Base-by-base conservation (phyloP, 1,140 invertebrate genomes). In the Pantala flavescens region DNA sequence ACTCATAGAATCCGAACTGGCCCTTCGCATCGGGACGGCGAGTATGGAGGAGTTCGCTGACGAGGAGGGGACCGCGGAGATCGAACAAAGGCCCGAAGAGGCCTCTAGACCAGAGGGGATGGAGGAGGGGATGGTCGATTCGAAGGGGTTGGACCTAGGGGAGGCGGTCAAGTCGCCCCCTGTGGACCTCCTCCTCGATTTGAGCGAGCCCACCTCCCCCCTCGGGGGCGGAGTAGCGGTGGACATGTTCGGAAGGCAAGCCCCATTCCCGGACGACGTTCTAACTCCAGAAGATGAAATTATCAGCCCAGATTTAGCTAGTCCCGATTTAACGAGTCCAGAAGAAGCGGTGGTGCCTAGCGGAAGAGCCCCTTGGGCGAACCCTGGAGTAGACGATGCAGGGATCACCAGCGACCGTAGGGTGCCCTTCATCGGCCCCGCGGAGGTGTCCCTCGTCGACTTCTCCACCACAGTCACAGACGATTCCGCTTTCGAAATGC, bases 1-100 rank as follows among this genome's bases (percentile, higher is more conserved):
- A 70, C 74, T 84, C 12, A 84, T 84, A 72, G 83, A 84, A 36
- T 83, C 80, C 74, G 83, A 84, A 73, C 76, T 84, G 16, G 83
- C 82, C 0, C 76, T 81, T 80, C 24, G 49, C 16, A 63, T 63
- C n/a, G 49, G 49, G 16, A 3, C 16, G 16, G 16, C 49, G 14
- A 21, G 16, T 5, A 5, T 21, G 16, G 16, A 21, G 14, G 49
- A 63, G 16, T 19, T 21, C 12, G n/a, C 14, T 16, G 49, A 63
- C 16, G 49, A 63, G 16, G 49, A 63, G 49, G 49, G 49, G 49
- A 12, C 14, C 16, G 49, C 14, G 16, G 49, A 63, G 49, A 12
- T 3, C 1, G 49, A 63, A 21, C 49, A 3, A 3, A 16, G 49
- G 49, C 49, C 5, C 5, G 49, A 21, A 12, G 49, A 3, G 49